Percentiles rank a stretch among this genome's conserved stretches.
phyloP scores from a whole-genome alignment of 2,113 vertebrate genomes.

The Xerus inauris region DNA sequence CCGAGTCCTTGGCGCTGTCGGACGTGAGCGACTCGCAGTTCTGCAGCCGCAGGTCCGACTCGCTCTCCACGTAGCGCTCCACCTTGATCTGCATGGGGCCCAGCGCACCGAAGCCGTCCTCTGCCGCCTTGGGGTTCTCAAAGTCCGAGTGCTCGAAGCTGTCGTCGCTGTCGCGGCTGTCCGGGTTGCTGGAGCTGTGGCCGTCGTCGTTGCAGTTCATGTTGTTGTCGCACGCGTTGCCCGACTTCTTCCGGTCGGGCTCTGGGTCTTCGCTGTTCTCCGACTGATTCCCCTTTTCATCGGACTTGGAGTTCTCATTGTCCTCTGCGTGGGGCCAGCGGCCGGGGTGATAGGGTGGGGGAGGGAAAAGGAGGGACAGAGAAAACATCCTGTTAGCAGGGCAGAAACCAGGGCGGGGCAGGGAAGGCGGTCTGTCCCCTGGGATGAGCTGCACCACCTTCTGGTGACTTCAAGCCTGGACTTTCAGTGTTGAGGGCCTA shows the following conservation, averaged over 20 bases:
- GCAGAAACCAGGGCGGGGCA: not conserved
- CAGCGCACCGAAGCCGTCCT: constrained; percentile 89
- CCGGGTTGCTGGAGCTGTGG: constrained; percentile 96
- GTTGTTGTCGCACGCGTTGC: constrained; percentile 93
- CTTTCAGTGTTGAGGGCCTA: not conserved
- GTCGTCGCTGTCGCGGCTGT: constrained; percentile 98
- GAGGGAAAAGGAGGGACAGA: not conserved
- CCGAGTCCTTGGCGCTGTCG: constrained; percentile 91
- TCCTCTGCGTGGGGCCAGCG: constrained; percentile 86
- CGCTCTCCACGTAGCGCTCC: constrained; percentile 96
- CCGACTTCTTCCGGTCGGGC: constrained; percentile 92
- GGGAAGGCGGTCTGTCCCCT: not conserved
- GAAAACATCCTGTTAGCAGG: constrained; percentile 43
- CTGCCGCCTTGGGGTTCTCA: constrained; percentile 91
- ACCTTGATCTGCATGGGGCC: constrained; percentile 98
- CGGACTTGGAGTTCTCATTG: constrained; percentile 96
- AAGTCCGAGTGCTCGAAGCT: constrained; percentile 96
- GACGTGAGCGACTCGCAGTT: constrained; percentile 92
- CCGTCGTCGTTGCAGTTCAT: constrained; percentile 95
- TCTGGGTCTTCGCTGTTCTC: constrained; percentile 96
- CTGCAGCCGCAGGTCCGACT: constrained; percentile 91
- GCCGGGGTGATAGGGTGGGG: not conserved
- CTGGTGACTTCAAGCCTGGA: not conserved
- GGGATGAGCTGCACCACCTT: not conserved
- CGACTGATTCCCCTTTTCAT: constrained; percentile 95